Percentiles rank a stretch among this genome's conserved stretches.
Evolutionary conservation across 1,140 invertebrate species (phyloP).

Genomic region (Drosophila bipectinata): DNA sequence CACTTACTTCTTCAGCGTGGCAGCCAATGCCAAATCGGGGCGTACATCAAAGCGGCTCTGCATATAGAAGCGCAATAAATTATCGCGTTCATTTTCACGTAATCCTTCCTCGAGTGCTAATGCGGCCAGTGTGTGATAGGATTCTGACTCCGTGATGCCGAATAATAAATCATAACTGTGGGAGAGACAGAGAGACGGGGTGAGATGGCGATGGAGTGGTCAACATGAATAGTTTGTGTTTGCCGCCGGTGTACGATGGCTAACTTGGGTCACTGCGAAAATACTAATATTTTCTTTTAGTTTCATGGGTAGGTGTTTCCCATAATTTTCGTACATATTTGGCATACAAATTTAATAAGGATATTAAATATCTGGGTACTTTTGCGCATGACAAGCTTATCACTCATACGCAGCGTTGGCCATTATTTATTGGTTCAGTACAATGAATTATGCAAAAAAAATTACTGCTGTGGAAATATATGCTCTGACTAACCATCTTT

Average conservation of each 20-base stretch:
- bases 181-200: slow-evolving; percentile 35
- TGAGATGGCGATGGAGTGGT: slow-evolving; percentile 21
- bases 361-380: background rate
- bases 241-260: slow-evolving; percentile 19
- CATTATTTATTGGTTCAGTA: background rate
- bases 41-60: slow-evolving; percentile 87
- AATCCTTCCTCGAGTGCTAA: slow-evolving; percentile 91
- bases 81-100: slow-evolving; percentile 90
- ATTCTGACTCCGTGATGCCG: slow-evolving; percentile 94
- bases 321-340: background rate
- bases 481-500: background rate
- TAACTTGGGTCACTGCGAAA: slow-evolving; percentile 25
- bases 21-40: slow-evolving; percentile 87
- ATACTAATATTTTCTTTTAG: background rate
- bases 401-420: background rate
- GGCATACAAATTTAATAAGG: background rate
- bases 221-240: slow-evolving; percentile 41
- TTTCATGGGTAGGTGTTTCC: background rate
- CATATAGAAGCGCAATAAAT: slow-evolving; percentile 91
- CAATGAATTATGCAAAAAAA: too few relatives aligned
- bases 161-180: slow-evolving; percentile 93
- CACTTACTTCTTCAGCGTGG: slow-evolving; percentile 88
- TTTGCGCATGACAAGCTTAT: background rate
- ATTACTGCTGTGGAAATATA: too few relatives aligned
- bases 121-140: slow-evolving; percentile 90